Percentiles rank a stretch among this genome's conserved stretches.
phyloP scores from a whole-genome alignment of 2,113 vertebrate species.

The Oreochromis aureus region DNA sequence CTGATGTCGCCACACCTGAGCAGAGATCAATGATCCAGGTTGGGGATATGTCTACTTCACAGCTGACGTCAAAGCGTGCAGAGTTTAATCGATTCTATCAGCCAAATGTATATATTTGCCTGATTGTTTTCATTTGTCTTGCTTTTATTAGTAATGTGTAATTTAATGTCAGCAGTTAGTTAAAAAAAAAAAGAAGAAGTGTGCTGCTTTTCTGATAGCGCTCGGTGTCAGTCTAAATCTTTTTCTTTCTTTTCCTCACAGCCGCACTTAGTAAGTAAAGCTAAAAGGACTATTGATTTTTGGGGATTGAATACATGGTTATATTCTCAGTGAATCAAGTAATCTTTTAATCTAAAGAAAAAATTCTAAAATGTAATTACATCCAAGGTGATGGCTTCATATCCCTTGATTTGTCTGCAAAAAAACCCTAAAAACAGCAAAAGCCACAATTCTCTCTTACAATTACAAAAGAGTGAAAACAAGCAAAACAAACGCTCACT shows the following conservation, averaged over 20 bases:
- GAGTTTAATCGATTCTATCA: background rate
- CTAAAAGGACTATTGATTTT: background rate
- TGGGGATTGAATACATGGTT: background rate
- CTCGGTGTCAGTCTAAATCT: background rate
- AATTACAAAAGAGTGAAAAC: background rate
- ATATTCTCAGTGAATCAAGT: background rate
- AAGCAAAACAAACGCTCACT: fast-evolving
- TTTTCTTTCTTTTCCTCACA: background rate
- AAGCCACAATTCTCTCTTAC: background rate
- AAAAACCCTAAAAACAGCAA: fast-evolving
- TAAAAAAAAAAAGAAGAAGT: background rate
- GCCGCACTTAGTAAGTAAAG: background rate
- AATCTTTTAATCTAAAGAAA: background rate
- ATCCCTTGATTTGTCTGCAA: background rate
- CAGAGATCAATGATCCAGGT: slow-evolving; percentile 16
- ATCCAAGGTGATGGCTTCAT: background rate
- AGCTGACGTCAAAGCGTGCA: background rate
- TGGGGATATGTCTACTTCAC: background rate
- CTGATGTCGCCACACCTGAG: slow-evolving; percentile 11
- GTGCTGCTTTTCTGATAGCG: background rate
- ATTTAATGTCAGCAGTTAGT: background rate
- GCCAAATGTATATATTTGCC: background rate
- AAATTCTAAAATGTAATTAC: background rate
- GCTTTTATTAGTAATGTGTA: background rate
- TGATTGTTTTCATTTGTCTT: background rate